Conservation (phyloP, 1,140 invertebrate species). For the Trachelipus rathkii region DNA sequence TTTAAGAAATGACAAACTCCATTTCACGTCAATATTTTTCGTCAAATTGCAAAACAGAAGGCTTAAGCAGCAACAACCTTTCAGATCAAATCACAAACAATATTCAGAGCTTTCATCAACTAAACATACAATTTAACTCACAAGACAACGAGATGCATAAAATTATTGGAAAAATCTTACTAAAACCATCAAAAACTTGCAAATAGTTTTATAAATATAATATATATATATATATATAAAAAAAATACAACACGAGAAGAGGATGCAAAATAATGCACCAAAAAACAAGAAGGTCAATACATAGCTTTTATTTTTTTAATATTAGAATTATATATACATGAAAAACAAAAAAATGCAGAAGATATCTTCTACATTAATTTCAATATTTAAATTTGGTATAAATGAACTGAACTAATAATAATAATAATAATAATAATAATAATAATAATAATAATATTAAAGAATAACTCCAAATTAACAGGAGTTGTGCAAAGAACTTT, state of each 20-base stretch:
- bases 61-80: too few species aligned
- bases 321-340: not conserved
- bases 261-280: not conserved
- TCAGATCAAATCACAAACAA: too few species aligned
- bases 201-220: not conserved
- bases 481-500: not conserved
- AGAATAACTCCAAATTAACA: conserved; percentile 2
- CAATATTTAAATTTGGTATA: conserved; percentile 9
- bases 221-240: conserved; percentile 1
- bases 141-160: too few species aligned
- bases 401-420: not conserved
- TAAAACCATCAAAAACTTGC: too few species aligned
- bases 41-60: too few species aligned
- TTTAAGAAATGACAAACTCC: too few species aligned
- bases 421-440: too few species aligned
- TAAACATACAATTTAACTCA: too few species aligned
- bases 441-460: not conserved
- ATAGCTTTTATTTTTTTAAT: not conserved
- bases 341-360: not conserved
- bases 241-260: not conserved
- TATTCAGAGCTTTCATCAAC: too few species aligned
- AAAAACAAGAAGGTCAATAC: not conserved
- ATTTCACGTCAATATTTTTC: too few species aligned
- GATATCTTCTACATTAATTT: not conserved
- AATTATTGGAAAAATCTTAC: too few species aligned